Evolutionary conservation across 2,888 invertebrate genomes (phyloP).

Genomic region (Smittia aterrima): DNA sequence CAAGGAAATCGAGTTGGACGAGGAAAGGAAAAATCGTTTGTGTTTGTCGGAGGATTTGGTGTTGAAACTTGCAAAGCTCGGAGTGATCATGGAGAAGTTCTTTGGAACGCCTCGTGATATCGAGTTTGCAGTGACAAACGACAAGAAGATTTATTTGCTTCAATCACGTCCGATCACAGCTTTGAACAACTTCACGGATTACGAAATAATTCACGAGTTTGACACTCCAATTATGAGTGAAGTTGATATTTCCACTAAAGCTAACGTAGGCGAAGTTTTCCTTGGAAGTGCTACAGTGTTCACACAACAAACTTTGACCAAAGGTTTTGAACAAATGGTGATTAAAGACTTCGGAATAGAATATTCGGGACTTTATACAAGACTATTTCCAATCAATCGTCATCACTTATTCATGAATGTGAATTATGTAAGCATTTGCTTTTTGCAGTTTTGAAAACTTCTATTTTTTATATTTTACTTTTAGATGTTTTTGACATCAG

Average conservation of each 20-base stretch:
- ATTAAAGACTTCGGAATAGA: neutral
- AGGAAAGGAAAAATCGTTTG: conserved; percentile 52
- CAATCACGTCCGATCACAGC: conserved; percentile 79
- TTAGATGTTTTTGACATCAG: conserved; percentile 43
- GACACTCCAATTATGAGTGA: conserved; percentile 66
- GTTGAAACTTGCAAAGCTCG: conserved; percentile 59
- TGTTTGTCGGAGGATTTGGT: conserved; percentile 61
- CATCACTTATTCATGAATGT: conserved; percentile 48
- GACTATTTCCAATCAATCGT: conserved; percentile 45
- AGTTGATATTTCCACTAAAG: conserved; percentile 65
- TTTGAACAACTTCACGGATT: conserved; percentile 69
- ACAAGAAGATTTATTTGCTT: conserved; percentile 63
- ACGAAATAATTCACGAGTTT: conserved; percentile 75
- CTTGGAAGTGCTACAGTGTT: conserved; percentile 63
- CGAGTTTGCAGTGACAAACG: conserved; percentile 72
- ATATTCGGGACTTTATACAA: too few relatives aligned
- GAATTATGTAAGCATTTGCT: too few relatives aligned
- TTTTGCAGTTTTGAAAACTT: too few relatives aligned
- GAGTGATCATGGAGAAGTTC: conserved; percentile 61
- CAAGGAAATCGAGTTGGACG: conserved; percentile 49
- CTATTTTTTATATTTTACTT: too few relatives aligned
- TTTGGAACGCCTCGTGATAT: conserved; percentile 74
- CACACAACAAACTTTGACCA: conserved; percentile 45
- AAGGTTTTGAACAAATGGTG: neutral
- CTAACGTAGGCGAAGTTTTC: conserved; percentile 72